Evolutionary conservation across 2,113 vertebrate species (phyloP).

Genomic region (Tylochromis polylepis): DNA sequence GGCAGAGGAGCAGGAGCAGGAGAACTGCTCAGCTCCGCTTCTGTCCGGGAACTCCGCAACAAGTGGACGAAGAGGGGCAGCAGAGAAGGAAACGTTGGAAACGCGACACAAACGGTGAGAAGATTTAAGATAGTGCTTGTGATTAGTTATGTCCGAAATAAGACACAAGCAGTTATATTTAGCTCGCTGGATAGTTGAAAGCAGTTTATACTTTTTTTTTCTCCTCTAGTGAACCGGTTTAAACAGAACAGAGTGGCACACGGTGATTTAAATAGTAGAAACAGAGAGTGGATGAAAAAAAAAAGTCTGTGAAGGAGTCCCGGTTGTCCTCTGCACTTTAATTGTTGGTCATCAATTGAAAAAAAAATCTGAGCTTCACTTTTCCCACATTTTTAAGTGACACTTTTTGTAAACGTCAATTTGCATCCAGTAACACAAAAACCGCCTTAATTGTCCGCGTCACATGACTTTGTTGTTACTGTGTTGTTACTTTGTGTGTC

Average conservation of each 20-base stretch:
- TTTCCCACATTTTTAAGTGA: background rate
- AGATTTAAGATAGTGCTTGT: background rate
- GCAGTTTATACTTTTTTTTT: background rate
- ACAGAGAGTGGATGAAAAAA: background rate
- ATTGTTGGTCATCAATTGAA: background rate
- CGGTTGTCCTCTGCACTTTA: background rate
- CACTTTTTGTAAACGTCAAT: background rate
- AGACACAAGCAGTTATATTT: background rate
- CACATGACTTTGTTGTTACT: background rate
- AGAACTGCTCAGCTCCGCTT: background rate
- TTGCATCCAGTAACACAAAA: background rate
- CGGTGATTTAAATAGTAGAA: background rate
- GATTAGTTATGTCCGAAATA: background rate
- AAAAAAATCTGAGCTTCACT: background rate
- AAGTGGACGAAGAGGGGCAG: constrained; percentile 28
- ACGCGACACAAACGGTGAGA: background rate
- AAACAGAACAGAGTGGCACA: background rate
- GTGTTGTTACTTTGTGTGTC: background rate
- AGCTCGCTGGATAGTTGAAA: background rate
- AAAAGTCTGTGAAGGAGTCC: background rate
- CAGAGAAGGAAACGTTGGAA: background rate
- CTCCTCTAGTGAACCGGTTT: background rate
- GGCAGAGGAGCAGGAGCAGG: background rate
- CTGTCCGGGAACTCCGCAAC: constrained; percentile 13
- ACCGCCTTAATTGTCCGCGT: background rate